phyloP scores from a whole-genome alignment of 2,888 invertebrate species.

The Cheilosia vulpina region DNA sequence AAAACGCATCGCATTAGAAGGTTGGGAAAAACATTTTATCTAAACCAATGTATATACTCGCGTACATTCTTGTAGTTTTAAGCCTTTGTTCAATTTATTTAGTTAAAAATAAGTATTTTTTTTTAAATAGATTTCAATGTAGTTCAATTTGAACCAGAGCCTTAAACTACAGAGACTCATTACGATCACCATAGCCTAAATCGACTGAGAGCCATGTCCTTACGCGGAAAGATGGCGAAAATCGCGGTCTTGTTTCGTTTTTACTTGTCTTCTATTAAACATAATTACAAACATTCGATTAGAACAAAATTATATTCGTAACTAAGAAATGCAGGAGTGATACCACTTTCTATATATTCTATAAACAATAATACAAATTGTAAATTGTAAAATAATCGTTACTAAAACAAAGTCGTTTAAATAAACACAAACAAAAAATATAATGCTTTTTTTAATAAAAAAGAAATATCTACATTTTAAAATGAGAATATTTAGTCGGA shows the following conservation, averaged over 20 bases:
- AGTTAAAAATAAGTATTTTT: not conserved
- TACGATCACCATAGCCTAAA: not conserved
- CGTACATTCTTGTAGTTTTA: conserved; percentile 19
- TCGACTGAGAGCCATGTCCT: not conserved
- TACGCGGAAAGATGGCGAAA: not conserved
- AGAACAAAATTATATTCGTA: conserved; percentile 57
- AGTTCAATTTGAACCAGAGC: not conserved
- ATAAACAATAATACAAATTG: conserved; percentile 34
- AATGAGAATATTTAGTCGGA: conserved; percentile 32
- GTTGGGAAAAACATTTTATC: conserved; percentile 36
- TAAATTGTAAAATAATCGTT: conserved; percentile 64
- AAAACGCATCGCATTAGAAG: conserved; percentile 21
- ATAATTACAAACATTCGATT: conserved; percentile 25
- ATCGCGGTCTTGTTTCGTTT: conserved; percentile 21
- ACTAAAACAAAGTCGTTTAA: conserved; percentile 61
- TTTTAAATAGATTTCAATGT: too few species aligned
- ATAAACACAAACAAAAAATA: conserved; percentile 42
- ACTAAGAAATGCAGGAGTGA: conserved; percentile 32
- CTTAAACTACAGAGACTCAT: not conserved
- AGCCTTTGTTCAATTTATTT: not conserved
- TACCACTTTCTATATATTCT: conserved; percentile 52
- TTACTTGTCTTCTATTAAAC: conserved; percentile 16
- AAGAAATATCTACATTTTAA: conserved; percentile 11
- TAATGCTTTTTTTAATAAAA: conserved; percentile 51
- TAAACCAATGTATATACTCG: conserved; percentile 21